phyloP scores from a whole-genome alignment of 2,797 vertebrate genomes.

The Aphelocoma californica region DNA sequence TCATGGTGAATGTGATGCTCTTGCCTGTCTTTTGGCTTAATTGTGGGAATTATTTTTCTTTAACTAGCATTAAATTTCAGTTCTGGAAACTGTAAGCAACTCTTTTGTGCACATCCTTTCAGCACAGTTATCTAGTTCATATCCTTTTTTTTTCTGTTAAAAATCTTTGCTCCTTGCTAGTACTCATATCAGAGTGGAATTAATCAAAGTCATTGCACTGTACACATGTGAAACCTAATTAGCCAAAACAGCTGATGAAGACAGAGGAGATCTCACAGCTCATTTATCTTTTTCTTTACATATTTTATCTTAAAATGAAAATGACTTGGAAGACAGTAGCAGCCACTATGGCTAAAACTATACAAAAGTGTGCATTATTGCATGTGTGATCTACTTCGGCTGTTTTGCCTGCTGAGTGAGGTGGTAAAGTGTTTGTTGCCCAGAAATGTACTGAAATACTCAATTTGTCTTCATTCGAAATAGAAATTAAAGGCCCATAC shows the following conservation, averaged over 20 bases:
- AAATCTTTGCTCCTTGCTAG: background rate
- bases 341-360: background rate
- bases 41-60: background rate
- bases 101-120: background rate
- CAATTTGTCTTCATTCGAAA: background rate
- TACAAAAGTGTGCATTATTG: background rate
- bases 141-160: background rate
- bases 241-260: conserved; percentile 24
- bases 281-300: conserved; percentile 14
- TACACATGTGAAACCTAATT: background rate
- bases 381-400: background rate
- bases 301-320: conserved; percentile 11
- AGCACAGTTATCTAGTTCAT: background rate
- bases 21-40: background rate
- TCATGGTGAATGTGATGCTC: background rate
- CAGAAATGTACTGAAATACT: background rate
- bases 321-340: background rate
- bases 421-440: background rate
- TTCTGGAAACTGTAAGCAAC: background rate
- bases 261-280: background rate
- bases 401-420: background rate
- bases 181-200: background rate
- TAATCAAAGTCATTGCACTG: conserved; percentile 5
- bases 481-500: background rate
- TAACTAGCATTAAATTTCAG: background rate